These are phyloP conservation scores for Drosophila guanche DNA, from an alignment of 1,140 invertebrate species.

Conservation along the genomic window DNA sequence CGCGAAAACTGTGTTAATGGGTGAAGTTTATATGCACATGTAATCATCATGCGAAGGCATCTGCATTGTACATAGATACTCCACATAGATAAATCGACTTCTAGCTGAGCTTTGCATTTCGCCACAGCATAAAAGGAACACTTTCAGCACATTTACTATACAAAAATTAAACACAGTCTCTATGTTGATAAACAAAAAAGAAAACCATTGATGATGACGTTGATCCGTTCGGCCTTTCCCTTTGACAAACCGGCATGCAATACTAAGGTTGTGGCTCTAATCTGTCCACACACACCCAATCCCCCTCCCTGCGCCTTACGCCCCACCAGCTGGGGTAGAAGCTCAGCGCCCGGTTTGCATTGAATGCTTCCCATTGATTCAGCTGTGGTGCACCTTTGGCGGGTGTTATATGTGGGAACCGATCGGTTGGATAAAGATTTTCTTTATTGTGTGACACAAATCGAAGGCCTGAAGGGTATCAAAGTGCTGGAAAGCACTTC, in stretches of 20 bases:
- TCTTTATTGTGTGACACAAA: too few relatives aligned
- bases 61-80: not conserved
- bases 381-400: constrained; percentile 55
- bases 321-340: not conserved
- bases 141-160: not conserved
- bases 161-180: not conserved
- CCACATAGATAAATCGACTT: not conserved
- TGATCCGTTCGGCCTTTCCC: not conserved
- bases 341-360: too few relatives aligned
- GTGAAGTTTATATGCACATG: constrained; percentile 66
- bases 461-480: too few relatives aligned
- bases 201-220: too few relatives aligned
- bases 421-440: too few relatives aligned
- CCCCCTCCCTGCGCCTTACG: constrained; percentile 14
- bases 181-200: too few relatives aligned
- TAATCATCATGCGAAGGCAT: not conserved
- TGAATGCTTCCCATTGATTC: constrained; percentile 1
- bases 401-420: not conserved
- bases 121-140: not conserved
- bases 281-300: not conserved
- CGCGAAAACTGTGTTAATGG: constrained; percentile 73
- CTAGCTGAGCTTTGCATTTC: constrained; percentile 31
- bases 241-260: too few relatives aligned
- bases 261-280: too few relatives aligned
- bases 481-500: not conserved